Percentiles rank a stretch among this genome's conserved stretches.
Evolutionary conservation across 2,797 vertebrate species (phyloP).

Genomic region (Darevskia nairensis): DNA sequence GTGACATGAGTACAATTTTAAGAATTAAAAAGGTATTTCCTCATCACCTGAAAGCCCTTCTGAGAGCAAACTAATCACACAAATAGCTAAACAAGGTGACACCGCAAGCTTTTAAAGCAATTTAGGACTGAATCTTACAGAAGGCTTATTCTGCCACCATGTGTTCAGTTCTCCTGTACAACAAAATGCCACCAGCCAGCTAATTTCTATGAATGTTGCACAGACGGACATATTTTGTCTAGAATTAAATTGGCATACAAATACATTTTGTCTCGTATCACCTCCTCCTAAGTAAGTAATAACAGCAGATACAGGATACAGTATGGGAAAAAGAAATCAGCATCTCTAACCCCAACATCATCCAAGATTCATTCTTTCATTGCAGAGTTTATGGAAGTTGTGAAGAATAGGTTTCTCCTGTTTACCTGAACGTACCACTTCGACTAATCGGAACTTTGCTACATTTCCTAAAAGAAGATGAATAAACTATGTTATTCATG

Average conservation of each 20-base stretch:
- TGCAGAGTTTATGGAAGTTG: not conserved
- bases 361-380: not conserved
- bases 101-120: not conserved
- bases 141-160: constrained; percentile 56
- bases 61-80: not conserved
- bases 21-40: not conserved
- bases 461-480: constrained; percentile 74
- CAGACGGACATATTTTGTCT: not conserved
- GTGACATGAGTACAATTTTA: not conserved
- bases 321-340: not conserved
- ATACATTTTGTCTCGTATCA: not conserved
- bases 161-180: constrained; percentile 38
- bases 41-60: not conserved
- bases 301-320: not conserved
- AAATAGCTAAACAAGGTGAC: not conserved
- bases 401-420: constrained; percentile 15
- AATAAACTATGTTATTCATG: constrained; percentile 41
- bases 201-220: not conserved
- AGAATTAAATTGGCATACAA: not conserved
- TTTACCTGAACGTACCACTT: constrained; percentile 82
- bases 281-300: not conserved
- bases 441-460: constrained; percentile 82
- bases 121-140: not conserved
- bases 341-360: not conserved
- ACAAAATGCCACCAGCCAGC: not conserved